Base-by-base conservation (phyloP, 2,797 vertebrate genomes). In the Lateolabrax maculatus region DNA sequence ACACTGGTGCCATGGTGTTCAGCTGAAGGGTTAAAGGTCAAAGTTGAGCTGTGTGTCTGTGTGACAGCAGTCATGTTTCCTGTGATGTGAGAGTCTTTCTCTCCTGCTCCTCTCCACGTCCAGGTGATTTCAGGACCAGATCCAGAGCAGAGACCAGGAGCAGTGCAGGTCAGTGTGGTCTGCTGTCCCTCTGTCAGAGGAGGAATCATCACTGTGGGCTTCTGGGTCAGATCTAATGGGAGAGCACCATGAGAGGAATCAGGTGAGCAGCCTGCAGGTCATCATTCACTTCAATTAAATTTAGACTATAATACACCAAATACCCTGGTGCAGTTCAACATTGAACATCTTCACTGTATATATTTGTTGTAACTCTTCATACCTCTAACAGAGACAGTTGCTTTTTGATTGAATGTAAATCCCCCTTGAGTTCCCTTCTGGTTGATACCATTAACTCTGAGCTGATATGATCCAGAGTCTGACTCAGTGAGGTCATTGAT, bases 371-470 rank as follows among this genome's bases (percentile, higher is more conserved):
- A 37, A 6, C 5, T 21, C 37, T 48, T 48, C 66, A 12, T 83
- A 91, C 90, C 76, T 85, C 49, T 37, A 18, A 93, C 58, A 15
- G 15, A 51, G 58, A 93, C 5, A 2, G 0, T 36, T 48, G 69
- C 3, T 64, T 0, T 72, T 7, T 0, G 0, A 3, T 0, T 0
- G 29, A 8, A 89, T 37, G 27, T 53, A 12, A n/a, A 84, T 80
- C 61, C 51, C 3, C 2, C 0, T 0, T 0, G n/a, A n/a, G n/a
- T n/a, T n/a, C n/a, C 0, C 0, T 0, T 0, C 0, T 0, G 0
- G 16, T 1, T 8, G 0, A 13, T 0, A 16, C 75, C 56, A 46
- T 31, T 64, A 21, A 90, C 55, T 85, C 80, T 83, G 61, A 90
- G 6, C 6, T 70, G 71, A 85, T 91, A 92, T 9, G 4, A 21